Percentiles rank a stretch among this genome's conserved stretches.
phyloP scores from a whole-genome alignment of 1,140 invertebrate genomes.

The Pogonomyrmex californicus region DNA sequence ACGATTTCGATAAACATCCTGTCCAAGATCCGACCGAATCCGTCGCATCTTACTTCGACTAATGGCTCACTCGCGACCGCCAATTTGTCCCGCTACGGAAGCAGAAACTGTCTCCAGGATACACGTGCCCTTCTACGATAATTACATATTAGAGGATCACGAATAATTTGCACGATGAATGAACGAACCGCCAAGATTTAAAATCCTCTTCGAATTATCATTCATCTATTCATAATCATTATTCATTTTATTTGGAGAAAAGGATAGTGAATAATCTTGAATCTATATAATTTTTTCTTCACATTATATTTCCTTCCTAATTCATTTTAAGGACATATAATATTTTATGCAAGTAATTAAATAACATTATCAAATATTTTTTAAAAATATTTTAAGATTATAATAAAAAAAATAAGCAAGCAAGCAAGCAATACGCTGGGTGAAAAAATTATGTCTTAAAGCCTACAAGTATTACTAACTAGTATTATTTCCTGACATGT shows the following conservation, averaged over 20 bases:
- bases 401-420: background rate
- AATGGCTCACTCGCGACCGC: slow-evolving; percentile 69
- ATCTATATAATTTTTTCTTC: background rate
- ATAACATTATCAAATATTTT: background rate
- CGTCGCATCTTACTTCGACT: slow-evolving; percentile 50
- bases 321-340: background rate
- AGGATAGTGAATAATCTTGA: background rate
- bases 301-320: background rate
- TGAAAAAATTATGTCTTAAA: background rate
- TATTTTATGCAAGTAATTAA: background rate
- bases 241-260: background rate
- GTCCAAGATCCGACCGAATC: slow-evolving; percentile 62
- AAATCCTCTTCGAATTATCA: background rate
- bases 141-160: slow-evolving; percentile 23
- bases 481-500: background rate
- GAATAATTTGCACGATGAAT: slow-evolving; percentile 41
- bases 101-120: slow-evolving; percentile 55
- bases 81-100: slow-evolving; percentile 65
- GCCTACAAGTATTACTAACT: background rate
- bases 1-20: slow-evolving; percentile 50
- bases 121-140: slow-evolving; percentile 37
- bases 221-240: background rate
- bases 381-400: background rate
- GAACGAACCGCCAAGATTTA: slow-evolving; percentile 33
- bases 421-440: background rate